Conservation (phyloP, 2,888 invertebrate genomes). For the Eucriotettix oculatus region DNA sequence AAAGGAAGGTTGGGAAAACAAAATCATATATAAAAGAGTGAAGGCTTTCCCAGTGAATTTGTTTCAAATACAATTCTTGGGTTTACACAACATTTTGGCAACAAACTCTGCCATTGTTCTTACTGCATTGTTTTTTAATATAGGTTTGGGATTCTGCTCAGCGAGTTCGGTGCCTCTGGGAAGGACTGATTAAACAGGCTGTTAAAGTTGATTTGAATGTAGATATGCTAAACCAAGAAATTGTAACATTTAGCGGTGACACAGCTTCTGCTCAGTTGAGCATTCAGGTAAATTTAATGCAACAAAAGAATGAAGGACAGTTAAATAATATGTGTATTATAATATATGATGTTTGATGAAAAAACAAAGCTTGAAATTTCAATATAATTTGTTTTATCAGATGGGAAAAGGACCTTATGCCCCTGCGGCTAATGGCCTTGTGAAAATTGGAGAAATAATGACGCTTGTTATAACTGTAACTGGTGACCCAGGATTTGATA, state of each 20-base stretch:
- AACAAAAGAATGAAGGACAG: no score
- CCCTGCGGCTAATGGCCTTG: constrained; percentile 53
- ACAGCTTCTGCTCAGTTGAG: constrained; percentile 64
- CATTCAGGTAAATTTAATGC: constrained; percentile 33
- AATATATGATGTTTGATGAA: background rate
- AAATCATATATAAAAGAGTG: no score
- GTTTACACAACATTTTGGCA: no score
- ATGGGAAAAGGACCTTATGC: constrained; percentile 62
- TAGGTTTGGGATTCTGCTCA: constrained; percentile 65
- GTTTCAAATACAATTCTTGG: no score
- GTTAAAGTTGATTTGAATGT: constrained; percentile 57
- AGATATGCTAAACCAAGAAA: constrained; percentile 63
- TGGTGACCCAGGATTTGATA: constrained; percentile 63
- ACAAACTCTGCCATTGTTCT: no score
- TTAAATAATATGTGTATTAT: background rate
- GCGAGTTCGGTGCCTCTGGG: constrained; percentile 63
- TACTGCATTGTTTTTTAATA: no score
- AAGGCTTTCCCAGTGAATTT: no score
- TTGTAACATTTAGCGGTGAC: constrained; percentile 71
- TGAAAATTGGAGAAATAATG: constrained; percentile 69
- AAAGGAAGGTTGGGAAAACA: no score
- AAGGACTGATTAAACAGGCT: constrained; percentile 60
- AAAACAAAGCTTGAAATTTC: background rate
- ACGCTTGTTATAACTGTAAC: constrained; percentile 64
- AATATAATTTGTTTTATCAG: constrained; percentile 15